A percentile compares a stretch with the other conserved stretches of the same genome.
phyloP scores from a whole-genome alignment of 2,888 invertebrate species.

The Petrolisthes manimaculis region DNA sequence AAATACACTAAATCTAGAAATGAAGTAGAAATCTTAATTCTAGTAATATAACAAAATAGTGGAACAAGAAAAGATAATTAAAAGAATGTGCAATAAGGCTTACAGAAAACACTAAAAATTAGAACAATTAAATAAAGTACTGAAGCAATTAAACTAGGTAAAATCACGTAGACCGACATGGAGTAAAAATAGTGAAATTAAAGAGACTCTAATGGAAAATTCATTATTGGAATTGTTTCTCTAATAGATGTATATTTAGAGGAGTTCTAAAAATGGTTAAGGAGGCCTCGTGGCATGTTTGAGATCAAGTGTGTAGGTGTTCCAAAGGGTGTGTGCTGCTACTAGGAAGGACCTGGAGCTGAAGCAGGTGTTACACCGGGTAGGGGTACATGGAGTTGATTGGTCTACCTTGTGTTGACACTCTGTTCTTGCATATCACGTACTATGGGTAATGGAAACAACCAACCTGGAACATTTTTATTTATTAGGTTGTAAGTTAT shows the following conservation, averaged over 20 bases:
- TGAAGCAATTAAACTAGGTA: background rate
- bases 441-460: background rate
- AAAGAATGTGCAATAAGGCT: too few relatives aligned
- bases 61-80: too few relatives aligned
- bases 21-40: too few relatives aligned
- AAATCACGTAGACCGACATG: too few relatives aligned
- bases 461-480: background rate
- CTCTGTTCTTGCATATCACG: background rate
- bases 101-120: too few relatives aligned
- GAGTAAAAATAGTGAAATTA: background rate
- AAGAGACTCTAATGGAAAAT: background rate
- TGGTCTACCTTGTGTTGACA: too few relatives aligned
- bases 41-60: too few relatives aligned
- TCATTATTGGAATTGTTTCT: background rate
- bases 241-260: constrained; percentile 5
- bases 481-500: background rate
- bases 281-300: too few relatives aligned
- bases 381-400: background rate
- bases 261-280: too few relatives aligned
- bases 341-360: constrained; percentile 4
- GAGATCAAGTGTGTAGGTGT: too few relatives aligned
- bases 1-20: too few relatives aligned
- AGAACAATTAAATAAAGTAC: too few relatives aligned
- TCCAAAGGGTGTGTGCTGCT: background rate
- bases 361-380: constrained; percentile 12